Evolutionary conservation across 2,888 invertebrate species (phyloP).

Genomic region (Callimorpha dominula): DNA sequence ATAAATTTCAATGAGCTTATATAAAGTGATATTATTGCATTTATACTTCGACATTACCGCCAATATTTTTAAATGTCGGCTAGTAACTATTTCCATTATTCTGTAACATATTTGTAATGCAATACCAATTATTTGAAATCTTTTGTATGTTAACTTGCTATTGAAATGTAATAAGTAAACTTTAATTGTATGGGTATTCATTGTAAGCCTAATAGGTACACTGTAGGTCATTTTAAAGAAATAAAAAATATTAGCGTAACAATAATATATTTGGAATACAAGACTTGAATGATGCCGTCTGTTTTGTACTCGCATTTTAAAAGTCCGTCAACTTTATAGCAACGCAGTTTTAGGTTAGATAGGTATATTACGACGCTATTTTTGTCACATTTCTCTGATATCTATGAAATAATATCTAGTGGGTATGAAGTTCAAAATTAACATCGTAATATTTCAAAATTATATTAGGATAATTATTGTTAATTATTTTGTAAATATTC

Average conservation of each 20-base stretch:
- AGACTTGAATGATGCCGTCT: conserved; percentile 64
- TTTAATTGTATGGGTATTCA: not conserved
- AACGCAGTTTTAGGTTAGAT: conserved; percentile 32
- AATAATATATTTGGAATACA: conserved; percentile 19
- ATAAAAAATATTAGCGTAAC: conserved; percentile 12
- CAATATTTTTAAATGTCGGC: not conserved
- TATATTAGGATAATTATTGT: conserved; percentile 47
- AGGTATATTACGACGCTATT: conserved; percentile 20
- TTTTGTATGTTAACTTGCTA: not conserved
- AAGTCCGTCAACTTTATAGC: conserved; percentile 48
- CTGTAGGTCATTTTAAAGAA: not conserved
- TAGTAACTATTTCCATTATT: not conserved
- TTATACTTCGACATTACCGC: conserved; percentile 53
- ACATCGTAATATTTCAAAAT: conserved; percentile 44
- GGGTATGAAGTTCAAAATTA: conserved; percentile 9
- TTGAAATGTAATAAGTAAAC: not conserved
- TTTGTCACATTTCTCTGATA: conserved; percentile 14
- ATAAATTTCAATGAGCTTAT: conserved; percentile 88
- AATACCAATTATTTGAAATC: not conserved
- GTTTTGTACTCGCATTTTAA: conserved; percentile 69
- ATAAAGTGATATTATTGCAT: conserved; percentile 69
- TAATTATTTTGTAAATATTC: conserved; percentile 73
- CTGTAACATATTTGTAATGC: not conserved
- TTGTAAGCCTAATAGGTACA: not conserved
- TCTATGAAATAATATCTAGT: not conserved